phyloP scores from a whole-genome alignment of 2,888 invertebrate species.

The Orthosia incerta region DNA sequence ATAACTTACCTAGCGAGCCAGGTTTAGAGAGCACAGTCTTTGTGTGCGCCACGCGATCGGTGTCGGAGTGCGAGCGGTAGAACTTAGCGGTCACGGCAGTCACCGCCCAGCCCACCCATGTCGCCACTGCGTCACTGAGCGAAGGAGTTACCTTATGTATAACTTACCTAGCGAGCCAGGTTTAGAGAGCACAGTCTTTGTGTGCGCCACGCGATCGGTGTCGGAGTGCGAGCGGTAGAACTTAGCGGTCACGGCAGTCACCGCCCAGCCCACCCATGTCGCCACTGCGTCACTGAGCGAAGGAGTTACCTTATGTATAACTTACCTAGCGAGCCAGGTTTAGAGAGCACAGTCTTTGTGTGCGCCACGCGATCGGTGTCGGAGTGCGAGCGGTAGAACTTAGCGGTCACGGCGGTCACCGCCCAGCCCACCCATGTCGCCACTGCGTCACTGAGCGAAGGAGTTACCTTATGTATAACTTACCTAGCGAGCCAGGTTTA shows the following conservation, averaged over 20 bases:
- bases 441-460: conserved; percentile 96
- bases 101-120: conserved; percentile 99
- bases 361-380: conserved; percentile 94
- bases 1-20: conserved; percentile 91
- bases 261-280: conserved; percentile 99
- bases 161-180: conserved; percentile 92
- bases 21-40: conserved; percentile 94
- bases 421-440: conserved; percentile 99
- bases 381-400: conserved; percentile 97
- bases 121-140: conserved; percentile 96
- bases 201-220: conserved; percentile 93
- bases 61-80: conserved; percentile 97
- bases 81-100: conserved; percentile 98
- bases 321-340: conserved; percentile 93
- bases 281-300: conserved; percentile 96
- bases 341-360: conserved; percentile 93
- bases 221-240: conserved; percentile 98
- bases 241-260: conserved; percentile 98
- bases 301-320: conserved; percentile 89
- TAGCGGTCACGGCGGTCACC: too few species aligned
- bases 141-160: too few species aligned
- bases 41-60: conserved; percentile 92
- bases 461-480: conserved; percentile 86
- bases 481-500: conserved; percentile 94
- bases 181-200: conserved; percentile 93